These are phyloP conservation scores for Eupsilia transversa DNA, from an alignment of 2,888 invertebrate species.

Conservation along the genomic window DNA sequence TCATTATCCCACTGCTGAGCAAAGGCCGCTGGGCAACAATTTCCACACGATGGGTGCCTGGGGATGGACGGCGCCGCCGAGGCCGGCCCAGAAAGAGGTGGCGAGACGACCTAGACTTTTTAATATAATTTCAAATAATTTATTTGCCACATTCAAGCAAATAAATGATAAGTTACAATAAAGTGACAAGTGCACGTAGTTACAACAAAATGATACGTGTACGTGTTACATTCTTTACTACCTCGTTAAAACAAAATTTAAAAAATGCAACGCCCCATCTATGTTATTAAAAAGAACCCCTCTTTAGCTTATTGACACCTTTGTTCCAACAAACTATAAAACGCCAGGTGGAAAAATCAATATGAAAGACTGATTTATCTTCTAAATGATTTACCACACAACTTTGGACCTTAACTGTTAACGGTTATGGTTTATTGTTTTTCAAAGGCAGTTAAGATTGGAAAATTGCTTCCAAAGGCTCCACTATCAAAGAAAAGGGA, in stretches of 20 bases:
- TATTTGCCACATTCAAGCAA: background rate
- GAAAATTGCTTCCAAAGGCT: conserved; percentile 21
- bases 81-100: too few species aligned
- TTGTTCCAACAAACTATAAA: conserved; percentile 25
- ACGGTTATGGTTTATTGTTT: background rate
- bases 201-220: background rate
- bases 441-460: background rate
- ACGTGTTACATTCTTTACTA: background rate
- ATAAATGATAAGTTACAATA: background rate
- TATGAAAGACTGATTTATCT: conserved; percentile 37
- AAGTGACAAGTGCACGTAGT: background rate
- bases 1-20: too few species aligned
- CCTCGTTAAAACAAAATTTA: background rate
- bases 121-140: background rate
- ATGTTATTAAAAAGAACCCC: conserved; percentile 2
- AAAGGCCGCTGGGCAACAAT: too few species aligned
- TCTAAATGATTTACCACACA: background rate
- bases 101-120: too few species aligned
- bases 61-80: too few species aligned
- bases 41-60: too few species aligned
- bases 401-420: conserved; percentile 10
- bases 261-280: background rate
- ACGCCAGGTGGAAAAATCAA: conserved; percentile 9
- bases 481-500: conserved; percentile 32
- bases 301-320: conserved; percentile 38